A percentile compares a stretch with the other conserved stretches of the same genome.
Conservation (phyloP, 2,113 vertebrate genomes). For the Amia ocellicauda region DNA sequence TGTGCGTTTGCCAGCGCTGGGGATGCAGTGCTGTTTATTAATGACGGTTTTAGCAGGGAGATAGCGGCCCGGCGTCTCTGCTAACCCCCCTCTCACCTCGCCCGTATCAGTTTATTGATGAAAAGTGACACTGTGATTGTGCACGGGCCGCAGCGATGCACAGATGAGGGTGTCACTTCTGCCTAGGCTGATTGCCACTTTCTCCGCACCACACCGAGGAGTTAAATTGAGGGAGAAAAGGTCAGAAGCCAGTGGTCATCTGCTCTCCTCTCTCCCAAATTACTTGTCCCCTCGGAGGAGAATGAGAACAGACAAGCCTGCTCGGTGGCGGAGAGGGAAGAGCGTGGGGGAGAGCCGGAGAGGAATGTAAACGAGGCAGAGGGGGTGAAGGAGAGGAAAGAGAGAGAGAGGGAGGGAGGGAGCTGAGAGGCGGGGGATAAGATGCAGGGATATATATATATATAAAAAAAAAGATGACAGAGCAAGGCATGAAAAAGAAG, state of each 20-base stretch:
- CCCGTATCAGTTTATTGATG: conserved; percentile 48
- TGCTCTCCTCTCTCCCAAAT: conserved; percentile 63
- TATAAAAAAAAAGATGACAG: conserved; percentile 32
- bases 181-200: conserved; percentile 66
- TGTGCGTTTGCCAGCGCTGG: no score
- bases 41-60: not conserved
- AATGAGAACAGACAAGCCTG: conserved; percentile 68
- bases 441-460: conserved; percentile 22
- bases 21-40: no score
- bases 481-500: conserved; percentile 30
- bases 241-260: conserved; percentile 72
- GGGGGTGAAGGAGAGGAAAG: conserved; percentile 13
- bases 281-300: conserved; percentile 59
- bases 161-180: conserved; percentile 75
- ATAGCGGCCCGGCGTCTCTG: conserved; percentile 22
- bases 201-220: conserved; percentile 48
- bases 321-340: conserved; percentile 46
- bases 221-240: conserved; percentile 83
- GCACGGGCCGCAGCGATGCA: conserved; percentile 40
- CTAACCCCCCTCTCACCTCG: conserved; percentile 22
- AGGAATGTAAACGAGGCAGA: conserved; percentile 44
- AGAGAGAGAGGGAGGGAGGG: not conserved
- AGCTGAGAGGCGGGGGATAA: not conserved
- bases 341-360: conserved; percentile 41
- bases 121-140: conserved; percentile 66